These are phyloP conservation scores for Gymnoscopelus microlampas DNA, from an alignment of 2,797 vertebrate genomes.

Conservation along the genomic window DNA sequence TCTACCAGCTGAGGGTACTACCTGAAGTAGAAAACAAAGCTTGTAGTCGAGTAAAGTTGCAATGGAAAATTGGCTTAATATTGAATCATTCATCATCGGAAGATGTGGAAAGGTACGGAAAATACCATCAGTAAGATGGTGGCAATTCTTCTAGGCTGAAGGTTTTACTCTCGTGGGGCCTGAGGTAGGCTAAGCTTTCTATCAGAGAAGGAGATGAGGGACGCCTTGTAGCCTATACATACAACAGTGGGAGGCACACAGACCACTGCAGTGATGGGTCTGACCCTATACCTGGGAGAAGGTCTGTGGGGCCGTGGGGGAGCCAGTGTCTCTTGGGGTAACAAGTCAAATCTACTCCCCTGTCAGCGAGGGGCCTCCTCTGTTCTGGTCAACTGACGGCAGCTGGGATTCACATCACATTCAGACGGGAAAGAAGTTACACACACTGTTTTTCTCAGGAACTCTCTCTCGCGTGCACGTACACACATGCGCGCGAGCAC, in stretches of 20 bases:
- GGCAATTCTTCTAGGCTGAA: no score
- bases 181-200: constrained; percentile 14
- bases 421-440: constrained; percentile 10
- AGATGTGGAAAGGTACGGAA: no score
- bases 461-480: no score
- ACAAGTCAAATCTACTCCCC: constrained; percentile 16
- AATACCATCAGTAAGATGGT: no score
- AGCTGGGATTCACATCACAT: constrained; percentile 46
- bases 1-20: no score
- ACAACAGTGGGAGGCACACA: constrained; percentile 6
- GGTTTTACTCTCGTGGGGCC: not conserved
- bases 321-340: constrained; percentile 33
- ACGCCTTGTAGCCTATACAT: not conserved
- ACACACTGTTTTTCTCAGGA: not conserved
- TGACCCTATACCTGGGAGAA: constrained; percentile 28
- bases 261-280: constrained; percentile 14
- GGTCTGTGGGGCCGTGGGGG: constrained; percentile 24
- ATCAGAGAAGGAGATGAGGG: not conserved
- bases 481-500: not conserved
- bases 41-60: no score
- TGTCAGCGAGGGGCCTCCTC: constrained; percentile 27
- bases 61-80: no score
- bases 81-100: no score
- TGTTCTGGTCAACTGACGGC: constrained; percentile 27
- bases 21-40: no score